Base-by-base conservation (phyloP, 2,113 vertebrate genomes). In the Pseudorectes ferrugineus region DNA sequence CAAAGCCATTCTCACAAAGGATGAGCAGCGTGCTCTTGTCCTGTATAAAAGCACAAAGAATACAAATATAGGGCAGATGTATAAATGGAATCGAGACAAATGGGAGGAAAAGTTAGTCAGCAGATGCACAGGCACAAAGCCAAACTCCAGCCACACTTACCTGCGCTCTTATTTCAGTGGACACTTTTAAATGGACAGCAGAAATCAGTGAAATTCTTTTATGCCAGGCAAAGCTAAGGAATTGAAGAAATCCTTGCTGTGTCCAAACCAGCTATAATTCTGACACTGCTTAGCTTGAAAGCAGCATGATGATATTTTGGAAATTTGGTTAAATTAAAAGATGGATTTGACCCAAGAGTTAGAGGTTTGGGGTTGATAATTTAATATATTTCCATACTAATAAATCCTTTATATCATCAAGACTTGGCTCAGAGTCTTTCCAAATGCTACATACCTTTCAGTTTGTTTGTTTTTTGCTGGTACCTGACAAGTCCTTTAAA, bases 1-100 rank as follows among this genome's bases (percentile, higher is more conserved):
- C 97, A 66, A 99, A 98, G 55, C 98, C 99, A 29, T 97, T 98
- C 79, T 97, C 97, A 97, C 99, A 99, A 79, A 99, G 84, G 87
- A 99, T 97, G 38, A 99, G 97, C 85, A 99, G 96, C 5, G 19
- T 98, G 85, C 93, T 99, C 38, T 98, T 93, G 45, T 58, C 95
- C 99, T 99, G 84, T 25, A 93, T 38, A 93, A 97, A 88, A 88
- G 35, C 83, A 97, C 19, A 89, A 49, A 92, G 21, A 90, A 58
- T 5, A 90, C 35, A 95, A 42, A 55, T 24, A 73, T 13, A 54
- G 76, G 20, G 26, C 25, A 91, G 49, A 42, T n/a, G 19, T 86
- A 88, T 11, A 87, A 22, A 63, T 5, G 31, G 21, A 93, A 76
- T 18, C 4, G 1, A 59, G 24, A 79, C 21, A 75, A 76, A 68